Base-by-base conservation (phyloP, 2,797 vertebrate species). In the Spondyliosoma cantharus region DNA sequence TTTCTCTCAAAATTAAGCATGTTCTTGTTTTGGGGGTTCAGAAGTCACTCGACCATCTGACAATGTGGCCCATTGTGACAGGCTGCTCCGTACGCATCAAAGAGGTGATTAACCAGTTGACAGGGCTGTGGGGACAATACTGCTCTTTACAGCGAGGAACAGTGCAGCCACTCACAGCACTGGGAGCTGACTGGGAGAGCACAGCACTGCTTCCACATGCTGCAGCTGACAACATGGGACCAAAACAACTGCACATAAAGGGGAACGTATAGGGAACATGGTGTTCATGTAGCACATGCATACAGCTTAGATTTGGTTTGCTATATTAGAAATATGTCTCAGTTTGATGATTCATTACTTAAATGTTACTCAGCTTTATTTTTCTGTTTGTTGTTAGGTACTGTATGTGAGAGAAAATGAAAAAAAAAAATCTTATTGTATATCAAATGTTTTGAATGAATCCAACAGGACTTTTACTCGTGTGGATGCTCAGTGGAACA, bases 51-150 rank as follows among this genome's bases (percentile, higher is more conserved):
- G 82, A 87, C 83, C 75, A 29, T 71, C 78, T 70, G 87, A 96
- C 95, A 96, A 96, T 94, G 94, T 82, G 83, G 83, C 80, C 90
- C 92, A 92, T 95, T 96, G 94, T 95, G 89, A 89, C 86, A 74
- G 68, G 76, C 90, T 73, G 92, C 91, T 91, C 81, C 93, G 90
- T 90, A 90, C 79, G 93, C 93, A 96, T 96, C 94, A 95, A 94
- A 95, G 94, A 92, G 80, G 92, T 93, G 93, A 94, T 95, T 95
- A 94, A 95, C 93, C 92, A 94, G 94, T 95, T 93, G 93, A 94
- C 94, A 91, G 91, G 90, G 89, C 92, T 83, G 76, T 2, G 82
- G 79, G 89, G 89, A 95, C 94, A 95, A 95, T 95, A 91, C 92
- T 93, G 92, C 94, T 94, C 91, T 95, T 95, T 89, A 94, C 88